These are phyloP conservation scores for Palythoa heliodiscus DNA, from an alignment of 92 coral and sea anemone genomes.

Conservation along the genomic window DNA sequence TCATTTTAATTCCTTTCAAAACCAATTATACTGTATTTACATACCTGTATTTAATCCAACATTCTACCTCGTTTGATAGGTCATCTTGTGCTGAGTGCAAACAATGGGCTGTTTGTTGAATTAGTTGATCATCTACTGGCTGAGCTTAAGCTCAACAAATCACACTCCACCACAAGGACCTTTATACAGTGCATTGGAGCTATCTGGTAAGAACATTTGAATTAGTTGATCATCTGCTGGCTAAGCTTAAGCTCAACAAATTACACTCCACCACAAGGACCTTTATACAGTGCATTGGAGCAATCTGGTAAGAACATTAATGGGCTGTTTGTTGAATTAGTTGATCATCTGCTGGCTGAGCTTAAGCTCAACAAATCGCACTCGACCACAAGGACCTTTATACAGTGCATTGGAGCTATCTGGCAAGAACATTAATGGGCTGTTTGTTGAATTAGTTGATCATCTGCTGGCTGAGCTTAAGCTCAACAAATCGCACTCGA, in stretches of 20 bases:
- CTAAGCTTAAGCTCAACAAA: slow-evolving; percentile 79
- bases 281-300: slow-evolving; percentile 94
- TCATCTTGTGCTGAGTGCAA: slow-evolving; percentile 91
- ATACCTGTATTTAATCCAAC: too few species aligned
- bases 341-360: slow-evolving; percentile 85
- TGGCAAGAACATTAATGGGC: slow-evolving; percentile 80
- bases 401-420: slow-evolving; percentile 95
- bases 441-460: slow-evolving; percentile 95
- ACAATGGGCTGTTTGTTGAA: slow-evolving; percentile 89
- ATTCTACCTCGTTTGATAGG: slow-evolving; percentile 50
- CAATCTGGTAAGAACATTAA: slow-evolving; percentile 85
- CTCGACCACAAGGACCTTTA: slow-evolving; percentile 94
- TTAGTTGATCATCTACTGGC: slow-evolving; percentile 86
- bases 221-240: slow-evolving; percentile 87
- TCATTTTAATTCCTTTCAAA: too few species aligned
- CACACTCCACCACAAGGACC: slow-evolving; percentile 93
- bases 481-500: slow-evolving; percentile 85
- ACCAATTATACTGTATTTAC: too few species aligned
- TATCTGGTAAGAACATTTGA: slow-evolving; percentile 83
- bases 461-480: slow-evolving; percentile 81
- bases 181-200: slow-evolving; percentile 98
- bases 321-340: slow-evolving; percentile 86
- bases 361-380: slow-evolving; percentile 84
- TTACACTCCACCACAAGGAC: slow-evolving; percentile 95
- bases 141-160: slow-evolving; percentile 81